These are phyloP conservation scores for Pipistrellus pygmaeus DNA, from an alignment of 2,797 vertebrate genomes.

Conservation along the genomic window DNA sequence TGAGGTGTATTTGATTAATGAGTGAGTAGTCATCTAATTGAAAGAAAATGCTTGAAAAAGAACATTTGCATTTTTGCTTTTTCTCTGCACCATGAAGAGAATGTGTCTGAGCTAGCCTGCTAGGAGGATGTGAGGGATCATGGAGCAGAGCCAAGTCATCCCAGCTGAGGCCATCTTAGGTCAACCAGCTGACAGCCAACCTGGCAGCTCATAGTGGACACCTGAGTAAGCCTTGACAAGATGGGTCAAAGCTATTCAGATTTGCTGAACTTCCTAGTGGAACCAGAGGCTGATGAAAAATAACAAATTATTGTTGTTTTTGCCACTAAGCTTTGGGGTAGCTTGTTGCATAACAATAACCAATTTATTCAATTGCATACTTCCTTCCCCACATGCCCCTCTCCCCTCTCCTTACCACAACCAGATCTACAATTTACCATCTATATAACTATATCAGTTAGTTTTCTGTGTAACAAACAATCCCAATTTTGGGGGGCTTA, in stretches of 20 bases:
- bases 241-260: background rate
- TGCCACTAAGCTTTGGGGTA: background rate
- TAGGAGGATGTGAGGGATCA: background rate
- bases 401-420: background rate
- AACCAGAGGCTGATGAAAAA: constrained; percentile 25
- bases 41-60: background rate
- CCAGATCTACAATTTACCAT: background rate
- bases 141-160: background rate
- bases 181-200: background rate
- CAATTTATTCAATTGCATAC: background rate
- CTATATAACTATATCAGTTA: background rate
- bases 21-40: background rate
- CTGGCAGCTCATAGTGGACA: background rate
- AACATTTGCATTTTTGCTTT: background rate
- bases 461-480: constrained; percentile 11
- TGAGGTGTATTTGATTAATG: constrained; percentile 14
- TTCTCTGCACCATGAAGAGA: background rate
- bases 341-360: background rate
- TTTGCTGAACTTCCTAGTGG: background rate
- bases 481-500: background rate
- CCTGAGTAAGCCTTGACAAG: constrained; percentile 34
- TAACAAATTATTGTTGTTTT: background rate
- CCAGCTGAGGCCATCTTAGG: background rate
- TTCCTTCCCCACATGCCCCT: background rate
- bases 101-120: background rate